Evolutionary conservation across 2,888 invertebrate species (phyloP).

Genomic region (Hypena proboscidalis): DNA sequence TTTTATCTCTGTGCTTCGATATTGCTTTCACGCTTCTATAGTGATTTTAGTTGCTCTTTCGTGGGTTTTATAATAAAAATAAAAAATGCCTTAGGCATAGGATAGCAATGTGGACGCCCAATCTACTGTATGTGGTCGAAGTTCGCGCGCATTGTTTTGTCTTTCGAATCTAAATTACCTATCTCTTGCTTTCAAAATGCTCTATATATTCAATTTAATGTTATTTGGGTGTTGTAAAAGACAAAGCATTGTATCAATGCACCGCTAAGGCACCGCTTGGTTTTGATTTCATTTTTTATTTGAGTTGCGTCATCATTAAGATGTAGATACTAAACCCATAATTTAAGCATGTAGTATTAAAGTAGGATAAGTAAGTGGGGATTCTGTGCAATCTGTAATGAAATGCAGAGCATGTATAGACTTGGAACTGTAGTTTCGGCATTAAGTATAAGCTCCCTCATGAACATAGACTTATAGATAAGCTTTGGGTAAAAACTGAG

Average conservation of each 20-base stretch:
- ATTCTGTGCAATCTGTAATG: conserved; percentile 22
- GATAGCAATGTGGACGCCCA: conserved; percentile 61
- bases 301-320: conserved; percentile 74
- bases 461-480: background rate
- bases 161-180: conserved; percentile 33
- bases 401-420: conserved; percentile 25
- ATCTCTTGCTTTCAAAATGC: conserved; percentile 4
- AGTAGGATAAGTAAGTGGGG: conserved; percentile 18
- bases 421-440: conserved; percentile 19
- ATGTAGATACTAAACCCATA: conserved; percentile 42
- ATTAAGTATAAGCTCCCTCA: conserved; percentile 3
- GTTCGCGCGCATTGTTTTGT: conserved; percentile 75
- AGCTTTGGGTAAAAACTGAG: conserved; percentile 7
- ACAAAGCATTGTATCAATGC: conserved; percentile 68
- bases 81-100: background rate
- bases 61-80: conserved; percentile 23
- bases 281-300: conserved; percentile 57
- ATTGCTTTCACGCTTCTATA: conserved; percentile 51
- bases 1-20: conserved; percentile 41
- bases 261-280: conserved; percentile 78
- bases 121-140: conserved; percentile 67
- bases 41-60: conserved; percentile 42
- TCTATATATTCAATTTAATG: conserved; percentile 3
- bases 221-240: conserved; percentile 32
- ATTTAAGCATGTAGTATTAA: conserved; percentile 39